phyloP scores from a whole-genome alignment of 2,113 vertebrate genomes.

The Narcine bancroftii region DNA sequence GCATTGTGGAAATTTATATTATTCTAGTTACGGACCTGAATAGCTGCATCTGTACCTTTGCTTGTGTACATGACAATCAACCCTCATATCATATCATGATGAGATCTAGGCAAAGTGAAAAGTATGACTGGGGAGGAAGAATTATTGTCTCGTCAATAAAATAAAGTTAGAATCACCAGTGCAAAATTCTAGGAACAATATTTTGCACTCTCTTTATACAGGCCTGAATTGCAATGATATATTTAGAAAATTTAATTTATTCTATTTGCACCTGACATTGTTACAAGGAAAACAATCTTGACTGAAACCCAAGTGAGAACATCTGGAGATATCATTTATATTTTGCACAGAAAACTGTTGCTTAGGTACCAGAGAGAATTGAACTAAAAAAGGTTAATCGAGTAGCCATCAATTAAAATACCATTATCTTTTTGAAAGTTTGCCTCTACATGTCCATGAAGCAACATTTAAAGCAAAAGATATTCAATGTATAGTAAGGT shows the following conservation, averaged over 20 bases:
- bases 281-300: neutral
- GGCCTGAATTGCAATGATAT: neutral
- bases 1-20: no score
- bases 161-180: neutral
- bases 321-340: neutral
- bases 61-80: no score
- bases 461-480: neutral
- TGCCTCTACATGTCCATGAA: neutral
- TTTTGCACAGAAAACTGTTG: neutral
- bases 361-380: neutral
- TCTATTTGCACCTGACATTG: neutral
- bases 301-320: neutral
- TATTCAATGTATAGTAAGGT: no score
- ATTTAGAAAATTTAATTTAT: neutral
- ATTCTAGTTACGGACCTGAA: no score
- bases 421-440: neutral
- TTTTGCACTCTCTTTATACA: neutral
- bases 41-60: no score
- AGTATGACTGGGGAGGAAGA: neutral
- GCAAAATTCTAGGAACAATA: neutral
- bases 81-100: no score
- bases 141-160: neutral
- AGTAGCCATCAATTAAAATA: constrained; percentile 6
- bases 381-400: neutral
- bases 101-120: neutral